phyloP scores from a whole-genome alignment of 2,797 vertebrate species.

The Xiphorhynchus erythropygius region DNA sequence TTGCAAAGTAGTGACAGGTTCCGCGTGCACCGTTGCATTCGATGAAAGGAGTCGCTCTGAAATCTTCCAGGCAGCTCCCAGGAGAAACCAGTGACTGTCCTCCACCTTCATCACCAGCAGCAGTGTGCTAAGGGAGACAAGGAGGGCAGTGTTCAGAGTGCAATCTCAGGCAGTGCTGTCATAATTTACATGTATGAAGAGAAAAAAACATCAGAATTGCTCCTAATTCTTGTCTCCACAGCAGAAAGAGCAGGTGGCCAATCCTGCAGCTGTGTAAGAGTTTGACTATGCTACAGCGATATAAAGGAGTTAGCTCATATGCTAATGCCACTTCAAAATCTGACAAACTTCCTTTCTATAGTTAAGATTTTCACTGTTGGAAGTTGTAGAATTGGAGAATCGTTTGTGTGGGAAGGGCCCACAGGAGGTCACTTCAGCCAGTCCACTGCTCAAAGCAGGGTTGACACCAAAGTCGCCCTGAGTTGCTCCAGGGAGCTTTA shows the following conservation, averaged over 20 bases:
- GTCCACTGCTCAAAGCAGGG: neutral
- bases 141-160: neutral
- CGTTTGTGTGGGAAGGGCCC: neutral
- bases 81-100: slow-evolving; percentile 97
- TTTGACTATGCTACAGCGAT: neutral
- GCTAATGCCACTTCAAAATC: neutral
- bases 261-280: neutral
- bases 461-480: accelerated
- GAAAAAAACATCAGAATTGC: neutral
- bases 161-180: neutral
- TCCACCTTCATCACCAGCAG: slow-evolving; percentile 92
- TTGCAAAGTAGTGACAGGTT: slow-evolving; percentile 96
- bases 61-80: slow-evolving; percentile 96
- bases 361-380: neutral
- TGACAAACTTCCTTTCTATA: neutral
- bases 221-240: neutral
- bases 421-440: neutral
- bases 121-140: slow-evolving; percentile 85
- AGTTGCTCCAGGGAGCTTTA: accelerated
- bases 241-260: neutral
- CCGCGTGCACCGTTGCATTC: slow-evolving; percentile 95
- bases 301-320: neutral
- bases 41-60: slow-evolving; percentile 94
- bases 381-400: neutral
- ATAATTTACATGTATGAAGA: neutral